A percentile compares a stretch with the other conserved stretches of the same genome.
These are phyloP conservation scores for Stenodema calcarata DNA, from an alignment of 2,888 invertebrate species.

Conservation along the genomic window DNA sequence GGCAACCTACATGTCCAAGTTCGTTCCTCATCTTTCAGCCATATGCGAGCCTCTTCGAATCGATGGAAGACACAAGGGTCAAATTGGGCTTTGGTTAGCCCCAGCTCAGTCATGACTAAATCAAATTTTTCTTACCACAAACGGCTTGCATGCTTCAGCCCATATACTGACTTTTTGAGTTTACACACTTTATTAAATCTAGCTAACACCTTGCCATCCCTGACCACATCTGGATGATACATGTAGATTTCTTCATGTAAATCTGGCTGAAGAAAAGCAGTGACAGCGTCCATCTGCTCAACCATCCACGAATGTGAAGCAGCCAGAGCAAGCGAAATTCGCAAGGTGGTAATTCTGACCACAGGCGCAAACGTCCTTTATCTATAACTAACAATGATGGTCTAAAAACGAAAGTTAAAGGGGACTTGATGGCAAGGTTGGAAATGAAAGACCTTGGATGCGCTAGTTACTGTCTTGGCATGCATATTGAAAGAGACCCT, in stretches of 20 bases:
- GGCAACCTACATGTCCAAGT: too few relatives aligned
- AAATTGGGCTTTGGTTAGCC: constrained; percentile 17
- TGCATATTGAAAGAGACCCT: constrained; percentile 44
- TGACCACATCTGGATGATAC: constrained; percentile 6
- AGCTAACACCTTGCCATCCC: not conserved
- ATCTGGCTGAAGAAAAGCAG: constrained; percentile 57
- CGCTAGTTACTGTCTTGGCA: constrained; percentile 45
- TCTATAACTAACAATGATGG: constrained; percentile 29
- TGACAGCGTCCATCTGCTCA: constrained; percentile 58
- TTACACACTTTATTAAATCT: constrained; percentile 50
- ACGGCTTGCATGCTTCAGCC: constrained; percentile 52
- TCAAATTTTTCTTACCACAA: constrained; percentile 51
- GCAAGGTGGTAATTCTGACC: constrained; percentile 54
- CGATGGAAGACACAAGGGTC: constrained; percentile 50
- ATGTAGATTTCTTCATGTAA: constrained; percentile 11
- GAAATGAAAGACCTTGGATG: constrained; percentile 54
- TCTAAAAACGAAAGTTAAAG: constrained; percentile 31
- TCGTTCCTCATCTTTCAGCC: not conserved
- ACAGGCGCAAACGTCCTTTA: constrained; percentile 48
- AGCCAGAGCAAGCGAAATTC: constrained; percentile 56
- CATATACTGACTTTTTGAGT: constrained; percentile 53
- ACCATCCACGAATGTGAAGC: constrained; percentile 49
- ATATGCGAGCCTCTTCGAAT: not conserved
- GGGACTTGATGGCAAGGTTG: constrained; percentile 12
- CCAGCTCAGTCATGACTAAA: not conserved